Evolutionary conservation across 2,888 invertebrate genomes (phyloP).

Genomic region (Drosophila niveifrons): DNA sequence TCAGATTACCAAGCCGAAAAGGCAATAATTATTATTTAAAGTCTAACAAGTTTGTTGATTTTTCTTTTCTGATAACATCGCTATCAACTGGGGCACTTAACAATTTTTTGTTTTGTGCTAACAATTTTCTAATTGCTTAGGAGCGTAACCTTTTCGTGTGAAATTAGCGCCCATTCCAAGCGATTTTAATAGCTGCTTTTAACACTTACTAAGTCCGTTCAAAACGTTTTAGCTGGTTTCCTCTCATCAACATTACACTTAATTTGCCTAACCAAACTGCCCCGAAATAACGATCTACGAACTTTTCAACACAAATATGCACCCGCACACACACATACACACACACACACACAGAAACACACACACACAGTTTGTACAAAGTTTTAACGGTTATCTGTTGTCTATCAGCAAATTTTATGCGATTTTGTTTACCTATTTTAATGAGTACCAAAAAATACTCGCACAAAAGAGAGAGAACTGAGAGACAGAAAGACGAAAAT

Average conservation of each 20-base stretch:
- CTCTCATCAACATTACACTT: conserved; percentile 56
- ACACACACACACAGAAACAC: conserved; percentile 8
- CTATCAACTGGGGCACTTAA: conserved; percentile 7
- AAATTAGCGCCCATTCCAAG: conserved; percentile 23
- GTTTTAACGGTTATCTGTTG: conserved; percentile 80
- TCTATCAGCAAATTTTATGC: conserved; percentile 80
- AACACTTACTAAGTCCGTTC: conserved; percentile 51
- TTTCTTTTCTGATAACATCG: conserved; percentile 4
- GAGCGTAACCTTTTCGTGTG: conserved; percentile 18
- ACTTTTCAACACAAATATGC: conserved; percentile 33
- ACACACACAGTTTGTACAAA: conserved; percentile 64
- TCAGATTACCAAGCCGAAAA: background rate
- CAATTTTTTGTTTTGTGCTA: conserved; percentile 11
- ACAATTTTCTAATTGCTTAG: conserved; percentile 11
- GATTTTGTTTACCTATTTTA: conserved; percentile 79
- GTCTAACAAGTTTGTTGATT: background rate
- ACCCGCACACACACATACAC: conserved; percentile 13
- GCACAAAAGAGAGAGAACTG: conserved; percentile 43
- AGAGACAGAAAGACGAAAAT: conserved; percentile 44
- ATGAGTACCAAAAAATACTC: conserved; percentile 74
- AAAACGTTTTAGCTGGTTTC: conserved; percentile 41
- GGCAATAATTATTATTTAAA: background rate
- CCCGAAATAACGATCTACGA: conserved; percentile 32
- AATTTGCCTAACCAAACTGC: conserved; percentile 70
- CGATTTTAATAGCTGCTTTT: conserved; percentile 54